Conservation (phyloP, 2,113 vertebrate species). For the Muscicapa adusta region DNA sequence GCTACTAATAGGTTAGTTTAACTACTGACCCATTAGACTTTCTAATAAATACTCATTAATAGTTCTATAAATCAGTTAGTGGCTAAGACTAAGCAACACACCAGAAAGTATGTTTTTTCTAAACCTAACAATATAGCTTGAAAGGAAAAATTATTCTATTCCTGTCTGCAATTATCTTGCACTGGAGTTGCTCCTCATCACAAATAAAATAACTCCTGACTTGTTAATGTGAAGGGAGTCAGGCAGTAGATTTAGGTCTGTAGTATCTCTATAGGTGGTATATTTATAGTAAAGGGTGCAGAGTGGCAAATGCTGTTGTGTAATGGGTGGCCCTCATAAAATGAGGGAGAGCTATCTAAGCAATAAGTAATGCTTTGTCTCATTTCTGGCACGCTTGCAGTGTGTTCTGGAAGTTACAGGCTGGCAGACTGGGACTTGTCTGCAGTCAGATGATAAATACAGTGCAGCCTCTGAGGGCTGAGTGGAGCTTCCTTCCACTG, state of each 20-base stretch:
- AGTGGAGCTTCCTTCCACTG: background rate
- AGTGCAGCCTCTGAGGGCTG: fast-evolving
- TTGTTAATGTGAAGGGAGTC: background rate
- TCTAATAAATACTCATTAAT: background rate
- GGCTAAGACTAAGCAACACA: background rate
- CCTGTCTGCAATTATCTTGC: background rate
- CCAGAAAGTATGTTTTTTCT: background rate
- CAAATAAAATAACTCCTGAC: background rate
- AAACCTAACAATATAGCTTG: background rate
- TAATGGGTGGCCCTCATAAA: background rate
- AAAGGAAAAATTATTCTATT: background rate
- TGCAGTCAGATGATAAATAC: background rate
- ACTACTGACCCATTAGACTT: background rate
- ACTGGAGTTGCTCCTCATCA: background rate
- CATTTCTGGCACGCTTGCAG: background rate
- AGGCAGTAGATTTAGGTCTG: background rate
- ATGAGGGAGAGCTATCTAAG: background rate
- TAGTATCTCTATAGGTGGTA: background rate
- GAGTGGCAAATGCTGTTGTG: background rate
- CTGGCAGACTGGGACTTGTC: background rate
- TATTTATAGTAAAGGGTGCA: background rate
- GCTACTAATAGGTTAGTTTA: background rate
- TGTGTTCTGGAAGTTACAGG: background rate
- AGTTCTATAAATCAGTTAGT: background rate
- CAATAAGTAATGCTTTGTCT: background rate